A percentile compares a stretch with the other conserved stretches of the same genome.
These are phyloP conservation scores for Druceiella hillmani DNA, from an alignment of 2,888 invertebrate genomes.

Conservation along the genomic window DNA sequence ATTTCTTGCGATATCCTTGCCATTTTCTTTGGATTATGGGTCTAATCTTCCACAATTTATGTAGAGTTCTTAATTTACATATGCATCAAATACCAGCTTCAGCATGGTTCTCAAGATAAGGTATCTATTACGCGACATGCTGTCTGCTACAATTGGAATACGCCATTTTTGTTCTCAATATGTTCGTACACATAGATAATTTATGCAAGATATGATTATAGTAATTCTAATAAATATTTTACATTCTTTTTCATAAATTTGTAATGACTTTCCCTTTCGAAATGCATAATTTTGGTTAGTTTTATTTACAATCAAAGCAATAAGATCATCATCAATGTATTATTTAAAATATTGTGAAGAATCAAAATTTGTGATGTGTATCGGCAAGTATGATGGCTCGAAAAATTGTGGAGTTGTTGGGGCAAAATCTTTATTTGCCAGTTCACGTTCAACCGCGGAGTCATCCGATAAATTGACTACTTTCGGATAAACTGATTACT, in stretches of 20 bases:
- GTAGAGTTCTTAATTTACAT: background rate
- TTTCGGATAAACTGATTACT: too few species aligned
- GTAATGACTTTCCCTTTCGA: constrained; percentile 1
- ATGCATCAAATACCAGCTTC: constrained; percentile 2
- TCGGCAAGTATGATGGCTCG: constrained; percentile 4
- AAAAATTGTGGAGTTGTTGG: constrained; percentile 1
- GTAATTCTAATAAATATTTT: constrained; percentile 1
- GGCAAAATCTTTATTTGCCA: constrained; percentile 1
- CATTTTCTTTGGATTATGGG: too few species aligned
- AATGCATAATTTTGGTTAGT: constrained; percentile 3
- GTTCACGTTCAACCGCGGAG: constrained; percentile 3
- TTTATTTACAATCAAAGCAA: constrained; percentile 5
- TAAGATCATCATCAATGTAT: constrained; percentile 7
- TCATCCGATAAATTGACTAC: constrained; percentile 4
- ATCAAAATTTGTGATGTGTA: constrained; percentile 5
- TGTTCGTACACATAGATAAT: background rate
- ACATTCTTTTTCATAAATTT: background rate
- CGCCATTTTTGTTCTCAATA: constrained; percentile 2
- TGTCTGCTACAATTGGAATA: background rate
- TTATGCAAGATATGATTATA: background rate
- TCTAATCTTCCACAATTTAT: constrained; percentile 1
- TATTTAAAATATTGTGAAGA: constrained; percentile 5
- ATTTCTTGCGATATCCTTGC: too few species aligned
- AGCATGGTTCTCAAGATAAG: background rate
- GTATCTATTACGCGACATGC: background rate